Conservation (phyloP, 2,888 invertebrate genomes). For the Oligia latruncula region DNA sequence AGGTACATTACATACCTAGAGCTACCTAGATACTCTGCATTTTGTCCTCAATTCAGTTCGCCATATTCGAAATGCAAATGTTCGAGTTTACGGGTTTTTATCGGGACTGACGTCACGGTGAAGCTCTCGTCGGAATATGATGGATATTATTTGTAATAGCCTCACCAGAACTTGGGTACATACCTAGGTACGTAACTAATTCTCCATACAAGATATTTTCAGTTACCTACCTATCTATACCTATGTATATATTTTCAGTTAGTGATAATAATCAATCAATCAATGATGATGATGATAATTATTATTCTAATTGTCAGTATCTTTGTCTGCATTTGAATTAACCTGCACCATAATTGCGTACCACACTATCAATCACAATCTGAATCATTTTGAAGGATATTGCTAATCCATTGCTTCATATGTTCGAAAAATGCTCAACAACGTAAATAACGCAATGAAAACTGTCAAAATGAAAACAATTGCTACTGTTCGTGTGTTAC, state of each 20-base stretch:
- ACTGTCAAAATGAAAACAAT: too few species aligned
- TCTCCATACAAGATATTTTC: neutral
- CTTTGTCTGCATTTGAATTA: neutral
- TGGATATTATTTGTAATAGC: slow-evolving; percentile 5
- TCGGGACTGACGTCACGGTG: slow-evolving; percentile 34
- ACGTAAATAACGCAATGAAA: too few species aligned
- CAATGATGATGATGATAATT: too few species aligned
- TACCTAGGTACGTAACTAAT: neutral
- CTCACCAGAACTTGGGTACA: neutral
- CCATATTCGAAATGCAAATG: slow-evolving; percentile 25
- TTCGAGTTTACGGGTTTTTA: slow-evolving; percentile 23
- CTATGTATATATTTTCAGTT: too few species aligned
- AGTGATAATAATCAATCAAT: too few species aligned
- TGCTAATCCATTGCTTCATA: too few species aligned
- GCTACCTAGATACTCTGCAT: slow-evolving; percentile 10
- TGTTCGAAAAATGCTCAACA: too few species aligned
- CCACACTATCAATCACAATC: too few species aligned
- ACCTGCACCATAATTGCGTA: neutral
- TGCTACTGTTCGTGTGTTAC: too few species aligned
- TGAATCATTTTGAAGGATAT: too few species aligned
- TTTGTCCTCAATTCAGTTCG: slow-evolving; percentile 19
- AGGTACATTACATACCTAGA: neutral
- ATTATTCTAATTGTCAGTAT: neutral
- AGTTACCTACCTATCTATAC: too few species aligned
- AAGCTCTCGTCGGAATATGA: slow-evolving; percentile 15